A percentile compares a stretch with the other conserved stretches of the same genome.
Evolutionary conservation across 64 coral and sea anemone genomes (phyloP).

Genomic region (Porites australiensis): DNA sequence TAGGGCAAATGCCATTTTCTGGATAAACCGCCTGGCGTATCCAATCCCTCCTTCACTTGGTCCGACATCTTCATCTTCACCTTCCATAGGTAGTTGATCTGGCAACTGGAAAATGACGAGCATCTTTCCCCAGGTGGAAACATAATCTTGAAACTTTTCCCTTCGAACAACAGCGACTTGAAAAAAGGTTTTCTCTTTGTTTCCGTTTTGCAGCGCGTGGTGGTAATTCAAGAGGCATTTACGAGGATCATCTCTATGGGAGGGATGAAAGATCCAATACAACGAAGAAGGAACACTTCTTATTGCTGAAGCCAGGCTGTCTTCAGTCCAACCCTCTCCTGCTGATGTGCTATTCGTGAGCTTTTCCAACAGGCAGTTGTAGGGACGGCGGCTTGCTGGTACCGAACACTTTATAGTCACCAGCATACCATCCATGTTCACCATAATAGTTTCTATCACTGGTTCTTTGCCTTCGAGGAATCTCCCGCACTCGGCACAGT

Average conservation of each 20-base stretch:
- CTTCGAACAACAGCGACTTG: conserved; percentile 57
- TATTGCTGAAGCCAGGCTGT: neutral
- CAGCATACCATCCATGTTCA: neutral
- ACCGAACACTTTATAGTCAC: conserved; percentile 10
- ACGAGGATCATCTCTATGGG: conserved; percentile 42
- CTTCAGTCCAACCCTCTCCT: neutral
- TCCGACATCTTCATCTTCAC: neutral
- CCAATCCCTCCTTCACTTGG: conserved; percentile 48
- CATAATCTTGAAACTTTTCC: conserved; percentile 21
- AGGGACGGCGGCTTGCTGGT: neutral
- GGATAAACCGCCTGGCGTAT: conserved; percentile 66
- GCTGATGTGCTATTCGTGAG: neutral
- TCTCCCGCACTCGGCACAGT: conserved; percentile 25
- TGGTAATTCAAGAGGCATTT: conserved; percentile 47
- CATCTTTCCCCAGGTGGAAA: conserved; percentile 43
- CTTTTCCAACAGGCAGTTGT: neutral
- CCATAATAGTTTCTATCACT: neutral
- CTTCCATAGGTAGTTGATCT: conserved; percentile 8
- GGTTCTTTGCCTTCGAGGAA: conserved; percentile 23
- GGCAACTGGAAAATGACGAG: conserved; percentile 52
- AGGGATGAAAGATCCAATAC: conserved; percentile 56
- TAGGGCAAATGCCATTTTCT: conserved; percentile 34
- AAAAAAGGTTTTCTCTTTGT: neutral
- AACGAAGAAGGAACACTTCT: neutral
- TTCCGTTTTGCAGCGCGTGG: conserved; percentile 25